Conservation (phyloP, 2,797 vertebrate genomes). For the Perodicticus potto region DNA sequence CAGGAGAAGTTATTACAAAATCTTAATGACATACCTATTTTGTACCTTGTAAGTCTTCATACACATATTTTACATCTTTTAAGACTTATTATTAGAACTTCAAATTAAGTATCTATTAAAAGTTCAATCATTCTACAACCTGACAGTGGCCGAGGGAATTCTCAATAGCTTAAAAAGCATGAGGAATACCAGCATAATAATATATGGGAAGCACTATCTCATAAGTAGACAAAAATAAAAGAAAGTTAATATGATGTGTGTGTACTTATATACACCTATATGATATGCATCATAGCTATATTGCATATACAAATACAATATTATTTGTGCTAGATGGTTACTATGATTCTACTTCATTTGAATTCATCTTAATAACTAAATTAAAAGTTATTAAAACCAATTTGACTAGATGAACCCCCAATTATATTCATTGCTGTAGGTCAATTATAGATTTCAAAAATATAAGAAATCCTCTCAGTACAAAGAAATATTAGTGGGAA, state of each 20-base stretch:
- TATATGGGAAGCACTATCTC: neutral
- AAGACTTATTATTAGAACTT: neutral
- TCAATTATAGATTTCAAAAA: neutral
- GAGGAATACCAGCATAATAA: neutral
- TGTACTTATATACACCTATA: neutral
- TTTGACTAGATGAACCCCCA: neutral
- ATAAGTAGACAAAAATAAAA: neutral
- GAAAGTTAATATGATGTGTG: neutral
- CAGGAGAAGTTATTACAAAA: neutral
- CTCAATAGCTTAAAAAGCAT: neutral
- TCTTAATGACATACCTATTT: neutral
- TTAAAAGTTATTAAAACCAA: neutral
- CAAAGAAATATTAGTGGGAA: neutral
- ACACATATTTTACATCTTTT: neutral
- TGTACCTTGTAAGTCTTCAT: neutral
- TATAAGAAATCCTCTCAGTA: neutral
- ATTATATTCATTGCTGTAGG: neutral
- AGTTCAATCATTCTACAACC: neutral
- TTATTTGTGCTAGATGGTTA: neutral
- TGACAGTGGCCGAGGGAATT: neutral
- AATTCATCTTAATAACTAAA: neutral
- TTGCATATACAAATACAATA: neutral
- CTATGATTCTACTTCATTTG: neutral
- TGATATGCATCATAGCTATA: neutral
- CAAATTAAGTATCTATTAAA: slow-evolving; percentile 7